Conservation (phyloP, 2,888 invertebrate genomes). For the Mythimna pallens region DNA sequence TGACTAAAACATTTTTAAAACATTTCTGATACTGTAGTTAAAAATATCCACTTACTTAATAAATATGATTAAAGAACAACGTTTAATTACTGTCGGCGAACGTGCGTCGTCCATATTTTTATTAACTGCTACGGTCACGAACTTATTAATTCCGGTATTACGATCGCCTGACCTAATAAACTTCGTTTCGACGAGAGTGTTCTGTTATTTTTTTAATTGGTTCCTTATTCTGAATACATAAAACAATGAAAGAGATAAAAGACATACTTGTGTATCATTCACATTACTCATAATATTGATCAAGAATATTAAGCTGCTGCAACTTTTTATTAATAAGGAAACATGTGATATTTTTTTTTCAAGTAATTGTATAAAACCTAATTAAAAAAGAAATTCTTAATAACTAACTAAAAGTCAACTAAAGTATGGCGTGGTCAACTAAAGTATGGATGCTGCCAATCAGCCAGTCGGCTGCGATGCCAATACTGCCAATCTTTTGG, state of each 20-base stretch:
- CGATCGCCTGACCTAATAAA: slow-evolving; percentile 34
- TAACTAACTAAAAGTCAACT: too few species aligned
- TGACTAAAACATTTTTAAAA: background rate
- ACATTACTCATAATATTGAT: too few species aligned
- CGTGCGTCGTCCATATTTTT: slow-evolving; percentile 28
- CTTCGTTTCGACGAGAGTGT: slow-evolving; percentile 22
- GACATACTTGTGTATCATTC: too few species aligned
- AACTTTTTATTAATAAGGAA: too few species aligned
- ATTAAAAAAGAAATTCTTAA: too few species aligned
- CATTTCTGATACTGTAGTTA: background rate
- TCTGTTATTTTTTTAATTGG: slow-evolving; percentile 30
- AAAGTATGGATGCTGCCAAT: too few species aligned
- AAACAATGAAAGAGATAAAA: background rate
- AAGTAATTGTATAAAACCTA: too few species aligned
- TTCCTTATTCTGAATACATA: slow-evolving; percentile 11
- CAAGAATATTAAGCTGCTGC: too few species aligned
- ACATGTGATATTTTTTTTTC: too few species aligned
- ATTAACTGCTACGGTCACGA: slow-evolving; percentile 52
- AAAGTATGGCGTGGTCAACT: too few species aligned
- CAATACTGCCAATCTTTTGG: too few species aligned
- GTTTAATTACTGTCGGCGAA: slow-evolving; percentile 10
- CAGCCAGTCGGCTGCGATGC: too few species aligned
- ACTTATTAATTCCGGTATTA: slow-evolving; percentile 40
- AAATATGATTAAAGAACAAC: slow-evolving; percentile 6
- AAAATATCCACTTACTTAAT: slow-evolving; percentile 14